Evolutionary conservation across 2,113 vertebrate genomes (phyloP).

Genomic region (Etia nguti): DNA sequence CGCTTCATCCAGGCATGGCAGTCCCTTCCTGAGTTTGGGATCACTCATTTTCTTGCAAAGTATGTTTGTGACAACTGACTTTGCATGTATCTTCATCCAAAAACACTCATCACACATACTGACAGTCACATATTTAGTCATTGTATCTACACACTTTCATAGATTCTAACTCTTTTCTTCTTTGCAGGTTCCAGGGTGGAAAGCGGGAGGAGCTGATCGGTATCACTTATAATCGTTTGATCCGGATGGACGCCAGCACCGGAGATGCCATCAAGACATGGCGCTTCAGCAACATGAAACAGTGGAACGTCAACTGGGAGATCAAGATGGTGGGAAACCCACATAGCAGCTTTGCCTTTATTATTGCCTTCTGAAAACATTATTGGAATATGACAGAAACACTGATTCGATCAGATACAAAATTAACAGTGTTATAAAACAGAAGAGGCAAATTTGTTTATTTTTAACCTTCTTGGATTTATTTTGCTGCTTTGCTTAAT

Average conservation of each 20-base stretch:
- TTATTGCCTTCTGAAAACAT: background rate
- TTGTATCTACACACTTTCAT: background rate
- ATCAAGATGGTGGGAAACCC: constrained; percentile 89
- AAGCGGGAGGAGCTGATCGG: constrained; percentile 97
- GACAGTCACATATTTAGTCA: background rate
- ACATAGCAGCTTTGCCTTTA: background rate
- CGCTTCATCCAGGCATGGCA: constrained; percentile 98
- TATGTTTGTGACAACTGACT: constrained; percentile 46
- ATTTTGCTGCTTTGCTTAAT: background rate
- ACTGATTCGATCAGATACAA: background rate
- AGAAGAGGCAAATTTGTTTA: background rate
- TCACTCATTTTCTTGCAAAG: constrained; percentile 98
- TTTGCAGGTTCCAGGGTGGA: constrained; percentile 87
- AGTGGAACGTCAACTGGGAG: constrained; percentile 99
- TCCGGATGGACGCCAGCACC: constrained; percentile 90
- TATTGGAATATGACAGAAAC: background rate
- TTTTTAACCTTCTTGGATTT: background rate
- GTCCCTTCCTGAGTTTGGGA: constrained; percentile 95
- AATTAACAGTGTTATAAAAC: background rate
- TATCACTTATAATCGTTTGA: constrained; percentile 95
- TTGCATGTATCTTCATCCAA: background rate
- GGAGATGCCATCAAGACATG: constrained; percentile 97
- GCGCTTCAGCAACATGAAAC: constrained; percentile 99
- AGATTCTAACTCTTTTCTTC: background rate
- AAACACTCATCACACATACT: background rate